These are phyloP conservation scores for Echiichthys vipera DNA, from an alignment of 2,797 vertebrate species.

Conservation along the genomic window DNA sequence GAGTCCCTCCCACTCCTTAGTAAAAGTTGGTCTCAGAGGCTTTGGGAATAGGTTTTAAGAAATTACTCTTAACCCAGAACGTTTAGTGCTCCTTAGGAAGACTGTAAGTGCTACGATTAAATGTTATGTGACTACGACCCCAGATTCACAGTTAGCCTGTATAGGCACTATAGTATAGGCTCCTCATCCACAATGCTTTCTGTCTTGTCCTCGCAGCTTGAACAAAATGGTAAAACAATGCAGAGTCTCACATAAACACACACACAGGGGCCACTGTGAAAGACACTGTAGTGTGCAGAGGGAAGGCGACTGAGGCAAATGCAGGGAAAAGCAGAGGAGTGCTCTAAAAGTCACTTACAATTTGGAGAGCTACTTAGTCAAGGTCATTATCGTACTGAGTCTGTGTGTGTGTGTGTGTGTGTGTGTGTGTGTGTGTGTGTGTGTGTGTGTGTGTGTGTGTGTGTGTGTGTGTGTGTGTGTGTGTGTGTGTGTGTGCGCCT, in stretches of 20 bases:
- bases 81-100: too few species aligned
- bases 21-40: too few species aligned
- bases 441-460: slow-evolving; percentile 45
- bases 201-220: slow-evolving; percentile 17
- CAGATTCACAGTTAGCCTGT: too few species aligned
- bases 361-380: slow-evolving; percentile 74
- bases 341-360: slow-evolving; percentile 72
- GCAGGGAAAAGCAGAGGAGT: slow-evolving; percentile 57
- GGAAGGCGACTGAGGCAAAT: slow-evolving; percentile 43
- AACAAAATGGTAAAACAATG: slow-evolving; percentile 23
- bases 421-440: slow-evolving; percentile 8
- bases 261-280: slow-evolving; percentile 8
- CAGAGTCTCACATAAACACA: neutral
- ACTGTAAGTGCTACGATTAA: too few species aligned
- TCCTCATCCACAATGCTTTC: slow-evolving; percentile 2
- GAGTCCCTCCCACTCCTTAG: too few species aligned
- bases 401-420: slow-evolving; percentile 38
- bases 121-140: too few species aligned
- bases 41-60: too few species aligned
- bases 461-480: slow-evolving; percentile 29
- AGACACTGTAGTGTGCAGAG: slow-evolving; percentile 22
- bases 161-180: neutral
- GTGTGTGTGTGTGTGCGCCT: slow-evolving; percentile 44
- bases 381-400: slow-evolving; percentile 67
- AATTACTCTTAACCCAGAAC: too few species aligned